Evolutionary conservation across 2,113 vertebrate species (phyloP).

Genomic region (Setophaga kirtlandii): DNA sequence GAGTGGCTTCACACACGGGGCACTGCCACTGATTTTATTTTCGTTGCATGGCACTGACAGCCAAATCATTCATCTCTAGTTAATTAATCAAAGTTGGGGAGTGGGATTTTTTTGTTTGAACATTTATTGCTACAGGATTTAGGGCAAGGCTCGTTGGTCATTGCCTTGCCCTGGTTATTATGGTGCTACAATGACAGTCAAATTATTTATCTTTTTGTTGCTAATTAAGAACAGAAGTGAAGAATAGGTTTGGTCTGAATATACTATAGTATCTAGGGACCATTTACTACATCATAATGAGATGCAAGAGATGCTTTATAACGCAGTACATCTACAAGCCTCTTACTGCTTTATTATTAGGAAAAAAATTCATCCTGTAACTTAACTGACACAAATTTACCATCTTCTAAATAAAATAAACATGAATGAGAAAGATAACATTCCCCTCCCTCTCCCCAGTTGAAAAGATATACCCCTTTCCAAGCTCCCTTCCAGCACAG

Average conservation of each 20-base stretch:
- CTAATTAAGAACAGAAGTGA: conserved; percentile 60
- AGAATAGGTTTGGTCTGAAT: conserved; percentile 28
- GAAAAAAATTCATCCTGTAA: not conserved
- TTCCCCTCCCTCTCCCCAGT: not conserved
- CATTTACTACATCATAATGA: conserved; percentile 22
- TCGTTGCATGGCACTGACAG: conserved; percentile 48
- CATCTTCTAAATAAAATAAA: not conserved
- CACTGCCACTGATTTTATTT: conserved; percentile 46
- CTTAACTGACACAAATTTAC: not conserved
- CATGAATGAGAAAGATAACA: not conserved
- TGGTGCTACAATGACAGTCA: conserved; percentile 17
- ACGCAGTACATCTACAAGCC: not conserved
- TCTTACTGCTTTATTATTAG: not conserved
- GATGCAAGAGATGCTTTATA: not conserved
- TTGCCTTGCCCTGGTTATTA: not conserved
- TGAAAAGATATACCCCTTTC: not conserved
- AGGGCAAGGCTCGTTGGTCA: conserved; percentile 10
- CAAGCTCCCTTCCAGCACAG: not conserved
- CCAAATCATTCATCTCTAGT: conserved; percentile 62
- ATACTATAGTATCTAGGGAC: not conserved
- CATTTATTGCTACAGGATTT: conserved; percentile 27
- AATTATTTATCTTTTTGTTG: conserved; percentile 56
- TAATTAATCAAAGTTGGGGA: conserved; percentile 57
- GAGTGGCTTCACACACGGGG: not conserved
- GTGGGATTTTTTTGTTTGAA: not conserved